These are phyloP conservation scores for Pomatorhinus ruficollis DNA, from an alignment of 2,113 vertebrate species.

Conservation along the genomic window DNA sequence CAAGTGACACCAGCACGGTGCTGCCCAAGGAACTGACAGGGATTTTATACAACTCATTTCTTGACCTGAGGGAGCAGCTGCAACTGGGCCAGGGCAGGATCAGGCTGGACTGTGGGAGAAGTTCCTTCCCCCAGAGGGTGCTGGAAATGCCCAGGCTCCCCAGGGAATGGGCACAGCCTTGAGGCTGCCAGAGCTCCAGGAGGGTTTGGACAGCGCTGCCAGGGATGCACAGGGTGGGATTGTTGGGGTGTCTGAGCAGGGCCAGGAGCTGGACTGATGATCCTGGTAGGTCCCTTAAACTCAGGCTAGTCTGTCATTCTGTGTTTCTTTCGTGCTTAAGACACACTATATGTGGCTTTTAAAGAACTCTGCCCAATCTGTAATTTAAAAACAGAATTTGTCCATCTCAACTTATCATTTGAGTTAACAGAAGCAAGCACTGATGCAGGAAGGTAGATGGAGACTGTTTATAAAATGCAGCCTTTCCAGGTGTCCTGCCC, in stretches of 20 bases:
- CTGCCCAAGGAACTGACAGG: accelerated
- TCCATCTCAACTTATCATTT: neutral
- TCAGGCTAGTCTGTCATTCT: neutral
- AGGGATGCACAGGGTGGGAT: neutral
- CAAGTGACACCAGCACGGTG: accelerated
- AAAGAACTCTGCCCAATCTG: neutral
- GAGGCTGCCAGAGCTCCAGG: neutral
- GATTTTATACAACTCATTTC: neutral
- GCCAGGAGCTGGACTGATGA: accelerated
- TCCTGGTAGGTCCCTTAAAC: neutral
- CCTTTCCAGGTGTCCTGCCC: neutral
- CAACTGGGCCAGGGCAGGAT: neutral
- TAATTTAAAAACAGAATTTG: neutral
- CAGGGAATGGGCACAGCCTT: neutral
- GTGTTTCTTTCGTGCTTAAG: neutral
- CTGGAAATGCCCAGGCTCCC: neutral
- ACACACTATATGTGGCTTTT: neutral
- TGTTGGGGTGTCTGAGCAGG: accelerated
- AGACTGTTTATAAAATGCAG: neutral
- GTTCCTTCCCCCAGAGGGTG: neutral
- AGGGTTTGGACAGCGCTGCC: accelerated
- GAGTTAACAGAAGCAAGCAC: neutral
- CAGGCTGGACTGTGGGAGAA: neutral
- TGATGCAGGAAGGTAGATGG: neutral
- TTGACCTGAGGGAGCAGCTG: neutral